These are phyloP conservation scores for Porphyrio hochstetteri DNA, from an alignment of 2,113 vertebrate species.

Conservation along the genomic window DNA sequence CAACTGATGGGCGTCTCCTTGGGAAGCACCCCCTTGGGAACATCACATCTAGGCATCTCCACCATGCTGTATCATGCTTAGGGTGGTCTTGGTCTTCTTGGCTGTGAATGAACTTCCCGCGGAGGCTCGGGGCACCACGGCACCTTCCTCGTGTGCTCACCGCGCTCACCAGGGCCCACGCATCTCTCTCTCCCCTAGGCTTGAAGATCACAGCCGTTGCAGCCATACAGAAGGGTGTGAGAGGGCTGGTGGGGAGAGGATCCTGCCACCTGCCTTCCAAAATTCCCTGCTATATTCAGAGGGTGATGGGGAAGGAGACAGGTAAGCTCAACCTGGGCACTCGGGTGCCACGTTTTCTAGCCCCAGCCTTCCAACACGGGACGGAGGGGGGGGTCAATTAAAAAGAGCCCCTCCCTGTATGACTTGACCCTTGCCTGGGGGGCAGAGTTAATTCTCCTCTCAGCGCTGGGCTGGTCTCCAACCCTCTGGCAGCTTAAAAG, in stretches of 20 bases:
- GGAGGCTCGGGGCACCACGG: rapidly evolving
- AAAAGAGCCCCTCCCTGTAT: rapidly evolving
- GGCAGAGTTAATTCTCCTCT: background rate
- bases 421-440: no score
- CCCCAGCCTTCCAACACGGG: background rate
- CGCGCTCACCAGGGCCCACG: rapidly evolving
- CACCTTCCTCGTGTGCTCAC: rapidly evolving
- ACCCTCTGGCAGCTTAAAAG: background rate
- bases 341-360: background rate
- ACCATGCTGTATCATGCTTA: rapidly evolving
- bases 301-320: background rate
- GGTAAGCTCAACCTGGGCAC: background rate
- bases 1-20: no score
- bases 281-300: background rate
- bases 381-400: background rate
- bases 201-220: conserved; percentile 69
- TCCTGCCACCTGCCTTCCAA: background rate
- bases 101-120: background rate
- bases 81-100: background rate
- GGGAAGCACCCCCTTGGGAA: background rate
- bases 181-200: conserved; percentile 36
- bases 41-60: background rate
- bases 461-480: background rate
- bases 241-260: conserved; percentile 33
- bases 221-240: conserved; percentile 69